Conservation (phyloP, 1,140 invertebrate species). For the Mamestra configurata region DNA sequence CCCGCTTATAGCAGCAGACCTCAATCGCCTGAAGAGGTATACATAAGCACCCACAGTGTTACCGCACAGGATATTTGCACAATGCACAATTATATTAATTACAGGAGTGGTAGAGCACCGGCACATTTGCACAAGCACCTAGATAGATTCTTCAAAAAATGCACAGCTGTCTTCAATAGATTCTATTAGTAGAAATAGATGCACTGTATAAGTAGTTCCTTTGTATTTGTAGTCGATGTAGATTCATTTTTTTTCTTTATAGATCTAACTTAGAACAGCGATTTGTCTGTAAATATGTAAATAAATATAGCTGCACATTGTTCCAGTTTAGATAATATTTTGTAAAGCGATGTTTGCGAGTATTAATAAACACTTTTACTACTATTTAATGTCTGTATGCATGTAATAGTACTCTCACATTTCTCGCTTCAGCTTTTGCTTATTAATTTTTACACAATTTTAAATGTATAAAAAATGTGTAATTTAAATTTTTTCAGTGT, state of each 20-base stretch:
- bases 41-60: constrained; percentile 66
- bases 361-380: constrained; percentile 3
- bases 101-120: constrained; percentile 50
- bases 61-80: constrained; percentile 64
- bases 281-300: constrained; percentile 39
- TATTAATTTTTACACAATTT: constrained; percentile 48
- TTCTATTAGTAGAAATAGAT: constrained; percentile 37
- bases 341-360: constrained; percentile 55
- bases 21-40: constrained; percentile 78
- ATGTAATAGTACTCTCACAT: constrained; percentile 55
- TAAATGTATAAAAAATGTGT: constrained; percentile 41
- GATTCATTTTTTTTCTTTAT: constrained; percentile 4
- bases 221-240: constrained; percentile 29
- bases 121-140: constrained; percentile 59
- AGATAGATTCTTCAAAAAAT: constrained; percentile 12
- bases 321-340: constrained; percentile 19
- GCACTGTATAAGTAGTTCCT: constrained; percentile 42
- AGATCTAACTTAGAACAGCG: not conserved
- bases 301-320: constrained; percentile 6
- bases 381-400: constrained; percentile 53
- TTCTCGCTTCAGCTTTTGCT: constrained; percentile 75
- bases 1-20: constrained; percentile 75
- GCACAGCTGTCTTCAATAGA: constrained; percentile 32
- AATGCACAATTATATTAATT: constrained; percentile 61
- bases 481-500: constrained; percentile 31